phyloP scores from a whole-genome alignment of 2,113 vertebrate species.

The Ascaphus truei region DNA sequence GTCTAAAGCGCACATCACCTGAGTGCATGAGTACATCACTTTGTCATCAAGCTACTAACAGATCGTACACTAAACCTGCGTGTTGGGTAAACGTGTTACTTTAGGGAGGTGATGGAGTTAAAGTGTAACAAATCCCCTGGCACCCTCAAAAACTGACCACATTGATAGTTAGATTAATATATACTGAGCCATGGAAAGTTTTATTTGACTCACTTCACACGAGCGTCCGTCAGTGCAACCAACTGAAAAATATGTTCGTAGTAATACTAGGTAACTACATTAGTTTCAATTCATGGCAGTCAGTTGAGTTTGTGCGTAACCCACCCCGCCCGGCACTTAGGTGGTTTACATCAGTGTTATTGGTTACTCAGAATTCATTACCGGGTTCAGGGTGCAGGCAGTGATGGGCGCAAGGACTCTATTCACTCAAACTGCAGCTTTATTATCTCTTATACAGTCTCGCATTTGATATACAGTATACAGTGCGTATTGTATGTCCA shows the following conservation, averaged over 20 bases:
- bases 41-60: not conserved
- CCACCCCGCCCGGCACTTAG: too few species aligned
- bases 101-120: not conserved
- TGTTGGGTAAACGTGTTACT: not conserved
- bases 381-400: too few species aligned
- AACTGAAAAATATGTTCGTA: not conserved
- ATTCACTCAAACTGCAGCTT: too few species aligned
- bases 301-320: too few species aligned
- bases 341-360: too few species aligned
- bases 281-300: conserved; percentile 19
- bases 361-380: too few species aligned
- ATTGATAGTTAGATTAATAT: not conserved
- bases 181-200: not conserved
- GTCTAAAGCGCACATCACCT: too few species aligned
- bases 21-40: too few species aligned
- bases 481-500: too few species aligned
- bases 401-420: too few species aligned
- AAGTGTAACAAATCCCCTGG: not conserved
- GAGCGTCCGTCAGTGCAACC: not conserved
- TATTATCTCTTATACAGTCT: too few species aligned
- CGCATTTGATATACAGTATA: too few species aligned
- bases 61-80: not conserved
- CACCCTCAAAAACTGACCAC: not conserved
- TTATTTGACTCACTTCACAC: conserved; percentile 7
- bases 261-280: not conserved